phyloP scores from a whole-genome alignment of 2,797 vertebrate species.

The Phataginus tetradactyla region DNA sequence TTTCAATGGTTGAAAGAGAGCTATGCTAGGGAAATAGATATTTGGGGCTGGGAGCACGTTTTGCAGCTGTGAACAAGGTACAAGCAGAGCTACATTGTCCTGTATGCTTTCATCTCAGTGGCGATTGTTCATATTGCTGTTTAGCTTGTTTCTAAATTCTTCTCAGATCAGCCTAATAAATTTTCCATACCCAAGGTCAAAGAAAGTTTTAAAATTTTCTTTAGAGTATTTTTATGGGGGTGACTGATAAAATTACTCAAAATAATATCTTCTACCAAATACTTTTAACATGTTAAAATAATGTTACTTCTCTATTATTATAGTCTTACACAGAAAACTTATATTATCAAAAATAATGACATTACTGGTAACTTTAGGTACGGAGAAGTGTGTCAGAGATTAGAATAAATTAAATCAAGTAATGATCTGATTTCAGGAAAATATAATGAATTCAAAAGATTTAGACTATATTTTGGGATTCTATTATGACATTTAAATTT shows the following conservation, averaged over 20 bases:
- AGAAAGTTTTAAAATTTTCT: not conserved
- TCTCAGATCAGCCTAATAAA: not conserved
- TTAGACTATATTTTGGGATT: not conserved
- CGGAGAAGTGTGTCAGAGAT: not conserved
- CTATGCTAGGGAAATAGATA: no score
- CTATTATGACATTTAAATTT: not conserved
- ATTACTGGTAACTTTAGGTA: not conserved
- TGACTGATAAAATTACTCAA: not conserved
- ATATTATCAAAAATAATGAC: not conserved
- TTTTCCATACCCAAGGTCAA: not conserved
- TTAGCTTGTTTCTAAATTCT: not conserved
- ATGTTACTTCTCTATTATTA: not conserved
- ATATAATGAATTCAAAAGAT: not conserved
- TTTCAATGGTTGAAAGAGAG: not conserved
- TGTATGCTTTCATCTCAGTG: not conserved
- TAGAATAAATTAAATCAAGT: not conserved
- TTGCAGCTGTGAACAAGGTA: not conserved
- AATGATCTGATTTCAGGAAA: not conserved
- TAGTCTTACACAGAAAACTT: not conserved
- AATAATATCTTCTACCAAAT: not conserved
- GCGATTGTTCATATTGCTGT: not conserved
- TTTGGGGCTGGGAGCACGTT: not conserved
- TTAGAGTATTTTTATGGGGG: not conserved
- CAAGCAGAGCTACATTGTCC: accelerated
- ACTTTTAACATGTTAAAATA: not conserved